These are phyloP conservation scores for Hydraecia micacea DNA, from an alignment of 2,888 invertebrate species.

Conservation along the genomic window DNA sequence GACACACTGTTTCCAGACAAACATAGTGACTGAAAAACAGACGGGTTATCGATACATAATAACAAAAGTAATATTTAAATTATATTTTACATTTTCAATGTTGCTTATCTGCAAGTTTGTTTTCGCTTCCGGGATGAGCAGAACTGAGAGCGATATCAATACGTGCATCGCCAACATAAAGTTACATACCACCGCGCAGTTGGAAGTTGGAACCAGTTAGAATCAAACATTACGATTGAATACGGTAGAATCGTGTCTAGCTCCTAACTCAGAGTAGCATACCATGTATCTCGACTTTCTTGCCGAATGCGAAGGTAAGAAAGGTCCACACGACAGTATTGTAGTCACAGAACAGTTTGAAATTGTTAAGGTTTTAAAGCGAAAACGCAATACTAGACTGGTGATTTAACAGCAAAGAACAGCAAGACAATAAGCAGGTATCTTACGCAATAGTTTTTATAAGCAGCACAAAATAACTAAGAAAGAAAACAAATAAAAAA, in stretches of 20 bases:
- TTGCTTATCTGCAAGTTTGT: slow-evolving; percentile 58
- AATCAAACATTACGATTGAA: slow-evolving; percentile 40
- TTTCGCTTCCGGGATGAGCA: slow-evolving; percentile 56
- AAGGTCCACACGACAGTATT: background rate
- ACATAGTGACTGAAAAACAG: slow-evolving; percentile 77
- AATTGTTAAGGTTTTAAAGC: background rate
- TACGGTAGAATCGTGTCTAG: slow-evolving; percentile 48
- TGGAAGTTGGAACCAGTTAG: slow-evolving; percentile 51
- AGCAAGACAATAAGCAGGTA: slow-evolving; percentile 7
- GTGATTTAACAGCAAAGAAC: background rate
- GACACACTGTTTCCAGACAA: slow-evolving; percentile 72
- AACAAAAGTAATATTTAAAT: slow-evolving; percentile 58
- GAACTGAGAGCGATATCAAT: slow-evolving; percentile 55
- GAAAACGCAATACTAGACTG: background rate
- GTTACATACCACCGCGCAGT: slow-evolving; percentile 18
- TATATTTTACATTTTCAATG: slow-evolving; percentile 45
- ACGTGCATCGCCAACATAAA: slow-evolving; percentile 43
- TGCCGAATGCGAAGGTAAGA: background rate
- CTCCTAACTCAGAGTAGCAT: slow-evolving; percentile 27
- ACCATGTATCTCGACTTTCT: slow-evolving; percentile 31
- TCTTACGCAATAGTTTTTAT: background rate
- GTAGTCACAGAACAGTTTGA: background rate
- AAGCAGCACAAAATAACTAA: background rate
- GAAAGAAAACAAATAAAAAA: slow-evolving; percentile 16
- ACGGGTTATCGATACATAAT: slow-evolving; percentile 68